Evolutionary conservation across 2,888 invertebrate genomes (phyloP).

Genomic region (Muschampia plurimacula): DNA sequence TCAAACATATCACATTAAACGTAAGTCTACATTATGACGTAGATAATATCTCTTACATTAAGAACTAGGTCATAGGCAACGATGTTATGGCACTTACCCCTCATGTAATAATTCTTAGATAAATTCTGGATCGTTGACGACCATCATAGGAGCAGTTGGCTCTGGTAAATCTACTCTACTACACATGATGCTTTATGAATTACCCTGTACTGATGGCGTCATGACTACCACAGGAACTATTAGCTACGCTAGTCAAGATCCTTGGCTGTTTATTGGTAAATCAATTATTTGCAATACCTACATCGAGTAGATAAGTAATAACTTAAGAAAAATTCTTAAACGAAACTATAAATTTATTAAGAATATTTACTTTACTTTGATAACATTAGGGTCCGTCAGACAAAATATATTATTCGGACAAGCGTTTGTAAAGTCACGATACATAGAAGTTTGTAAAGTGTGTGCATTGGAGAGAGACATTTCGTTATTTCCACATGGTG

Average conservation of each 20-base stretch:
- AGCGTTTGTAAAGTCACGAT: constrained; percentile 85
- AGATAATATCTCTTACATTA: not conserved
- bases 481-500: constrained; percentile 90
- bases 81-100: not conserved
- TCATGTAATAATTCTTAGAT: constrained; percentile 55
- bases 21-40: constrained; percentile 53
- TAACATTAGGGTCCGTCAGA: constrained; percentile 88
- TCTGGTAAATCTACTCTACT: constrained; percentile 87
- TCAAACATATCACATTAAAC: constrained; percentile 73
- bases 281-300: not conserved
- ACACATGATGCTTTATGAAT: constrained; percentile 90
- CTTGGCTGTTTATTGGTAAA: constrained; percentile 91
- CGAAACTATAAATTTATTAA: too few relatives aligned
- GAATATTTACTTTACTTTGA: not conserved
- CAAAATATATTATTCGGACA: constrained; percentile 97
- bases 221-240: constrained; percentile 87
- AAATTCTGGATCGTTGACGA: constrained; percentile 77
- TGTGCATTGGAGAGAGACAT: constrained; percentile 92
- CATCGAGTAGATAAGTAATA: too few relatives aligned
- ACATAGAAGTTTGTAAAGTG: constrained; percentile 88
- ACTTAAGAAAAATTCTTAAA: too few relatives aligned
- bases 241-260: constrained; percentile 93
- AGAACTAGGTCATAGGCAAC: not conserved
- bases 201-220: constrained; percentile 88
- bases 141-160: constrained; percentile 87